These are phyloP conservation scores for Horisme vitalbata DNA, from an alignment of 2,888 invertebrate species.

Conservation along the genomic window DNA sequence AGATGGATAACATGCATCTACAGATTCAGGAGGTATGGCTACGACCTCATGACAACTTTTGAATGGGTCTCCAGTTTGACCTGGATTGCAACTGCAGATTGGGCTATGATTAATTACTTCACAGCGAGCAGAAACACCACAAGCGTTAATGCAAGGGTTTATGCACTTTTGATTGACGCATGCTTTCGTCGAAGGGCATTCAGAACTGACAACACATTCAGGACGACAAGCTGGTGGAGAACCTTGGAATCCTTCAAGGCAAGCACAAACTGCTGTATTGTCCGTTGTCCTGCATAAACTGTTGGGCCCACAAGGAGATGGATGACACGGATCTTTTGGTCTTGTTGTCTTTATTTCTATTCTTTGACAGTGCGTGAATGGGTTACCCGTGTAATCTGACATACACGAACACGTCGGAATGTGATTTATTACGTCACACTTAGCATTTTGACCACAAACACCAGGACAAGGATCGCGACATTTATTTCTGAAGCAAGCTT, in stretches of 20 bases:
- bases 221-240: slow-evolving; percentile 92
- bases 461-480: slow-evolving; percentile 89
- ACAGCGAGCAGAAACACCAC: slow-evolving; percentile 90
- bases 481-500: slow-evolving; percentile 88
- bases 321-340: slow-evolving; percentile 87
- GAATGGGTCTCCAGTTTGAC: slow-evolving; percentile 91
- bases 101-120: slow-evolving; percentile 93
- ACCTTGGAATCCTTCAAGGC: slow-evolving; percentile 89
- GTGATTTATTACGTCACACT: slow-evolving; percentile 89
- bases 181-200: slow-evolving; percentile 91
- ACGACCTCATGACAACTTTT: slow-evolving; percentile 86
- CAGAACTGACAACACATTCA: slow-evolving; percentile 92
- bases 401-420: slow-evolving; percentile 88
- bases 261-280: slow-evolving; percentile 91
- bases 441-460: slow-evolving; percentile 88
- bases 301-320: slow-evolving; percentile 90
- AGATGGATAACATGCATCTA: slow-evolving; percentile 87
- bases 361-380: slow-evolving; percentile 82
- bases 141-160: slow-evolving; percentile 92
- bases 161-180: slow-evolving; percentile 92
- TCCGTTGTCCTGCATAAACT: slow-evolving; percentile 90
- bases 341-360: slow-evolving; percentile 48
- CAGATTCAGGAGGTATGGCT: slow-evolving; percentile 56
- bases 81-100: slow-evolving; percentile 90
- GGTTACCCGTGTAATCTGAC: slow-evolving; percentile 87